A percentile compares a stretch with the other conserved stretches of the same genome.
These are phyloP conservation scores for Trichonephila inaurata DNA, from an alignment of 1,140 invertebrate species.

Conservation along the genomic window DNA sequence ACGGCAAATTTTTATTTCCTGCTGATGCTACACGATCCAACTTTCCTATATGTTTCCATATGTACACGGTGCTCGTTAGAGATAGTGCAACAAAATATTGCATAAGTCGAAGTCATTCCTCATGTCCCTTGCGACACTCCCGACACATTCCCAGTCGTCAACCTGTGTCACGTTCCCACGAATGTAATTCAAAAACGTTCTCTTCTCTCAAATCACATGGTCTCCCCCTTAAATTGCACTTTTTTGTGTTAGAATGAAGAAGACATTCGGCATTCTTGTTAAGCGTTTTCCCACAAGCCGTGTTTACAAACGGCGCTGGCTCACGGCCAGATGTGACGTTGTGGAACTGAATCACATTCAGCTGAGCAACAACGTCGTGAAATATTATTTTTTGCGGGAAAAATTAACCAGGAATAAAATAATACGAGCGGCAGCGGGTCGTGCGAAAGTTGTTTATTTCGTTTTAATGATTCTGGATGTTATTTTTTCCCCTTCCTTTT, in stretches of 20 bases:
- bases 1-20: no score
- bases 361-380: constrained; percentile 2
- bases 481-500: neutral
- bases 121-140: neutral
- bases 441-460: constrained; percentile 18
- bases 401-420: neutral
- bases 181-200: neutral
- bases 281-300: neutral
- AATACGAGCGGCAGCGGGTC: neutral
- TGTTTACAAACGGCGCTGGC: neutral
- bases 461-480: neutral
- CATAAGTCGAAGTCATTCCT: no score
- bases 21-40: no score
- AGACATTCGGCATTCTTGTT: neutral
- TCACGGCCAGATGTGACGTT: neutral
- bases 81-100: no score
- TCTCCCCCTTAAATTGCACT: neutral
- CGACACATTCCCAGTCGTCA: neutral
- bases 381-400: neutral
- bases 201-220: neutral
- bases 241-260: neutral
- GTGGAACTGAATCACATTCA: neutral
- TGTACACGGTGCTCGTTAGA: no score
- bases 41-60: no score
- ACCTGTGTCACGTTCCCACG: neutral